Base-by-base conservation (phyloP, 2,797 vertebrate species). In the Sparidentex hasta region DNA sequence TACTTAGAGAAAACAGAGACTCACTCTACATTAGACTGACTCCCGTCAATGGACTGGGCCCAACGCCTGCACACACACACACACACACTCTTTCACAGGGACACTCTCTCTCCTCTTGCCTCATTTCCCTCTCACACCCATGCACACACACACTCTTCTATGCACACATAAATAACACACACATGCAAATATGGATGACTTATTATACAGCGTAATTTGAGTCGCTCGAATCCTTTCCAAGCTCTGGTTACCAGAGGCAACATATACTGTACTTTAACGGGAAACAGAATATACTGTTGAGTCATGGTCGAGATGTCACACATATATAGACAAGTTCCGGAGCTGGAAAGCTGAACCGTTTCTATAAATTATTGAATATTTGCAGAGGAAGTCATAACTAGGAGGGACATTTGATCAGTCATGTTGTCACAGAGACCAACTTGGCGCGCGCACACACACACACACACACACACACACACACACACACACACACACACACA, bases 1-100 rank as follows among this genome's bases (percentile, higher is more conserved):
- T 89, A 94, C 80, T 82, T 77, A 81, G 71, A 92, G 84, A 94
- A 93, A 93, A 92, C 90, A 93, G 83, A 88, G 73, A 88, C 83
- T 94, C 90, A 92, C 82, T 93, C 87, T 83, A 73, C 73, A 92
- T 94, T 93, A 92, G 88, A 85, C 77, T 57, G 80, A 86, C 80
- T 86, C 87, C 88, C 83, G 76, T 94, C 85, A 93, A 84, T 88
- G 90, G 85, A 88, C 83, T 78, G 75, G 78, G 78, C 77, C 74
- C 71, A 77, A 51, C 20, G 65, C 81, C 83, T 63, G 62, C 65
- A 92, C 90, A 90, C 91, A 7, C 73, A 76, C 72, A 58, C 43
- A 50, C 63, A 74, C 67, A 76, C 13, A 7, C n/a, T n/a, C 27
- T 76, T 68, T 84, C 82, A 77, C 87, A 87, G 75, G 83, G 78